phyloP scores from a whole-genome alignment of 2,113 vertebrate genomes.

The Neolamprologus ventralis region DNA sequence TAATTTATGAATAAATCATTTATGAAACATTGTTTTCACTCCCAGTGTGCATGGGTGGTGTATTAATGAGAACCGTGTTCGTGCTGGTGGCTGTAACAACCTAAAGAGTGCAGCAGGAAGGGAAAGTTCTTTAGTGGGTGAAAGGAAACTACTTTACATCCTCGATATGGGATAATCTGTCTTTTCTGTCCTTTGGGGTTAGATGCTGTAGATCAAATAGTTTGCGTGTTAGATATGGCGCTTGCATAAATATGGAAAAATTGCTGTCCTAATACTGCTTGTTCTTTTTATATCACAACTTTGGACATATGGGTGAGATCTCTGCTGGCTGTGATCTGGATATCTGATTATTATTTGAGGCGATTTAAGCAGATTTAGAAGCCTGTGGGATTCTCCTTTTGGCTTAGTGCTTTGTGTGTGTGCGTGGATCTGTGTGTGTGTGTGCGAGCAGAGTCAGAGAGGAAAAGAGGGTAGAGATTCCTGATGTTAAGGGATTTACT shows the following conservation, averaged over 20 bases:
- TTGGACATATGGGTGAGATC: conserved; percentile 42
- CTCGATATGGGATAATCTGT: background rate
- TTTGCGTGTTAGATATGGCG: background rate
- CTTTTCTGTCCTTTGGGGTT: background rate
- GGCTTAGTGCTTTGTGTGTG: conserved; percentile 32
- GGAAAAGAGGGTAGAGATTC: background rate
- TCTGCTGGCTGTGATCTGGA: conserved; percentile 51
- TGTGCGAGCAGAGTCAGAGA: background rate
- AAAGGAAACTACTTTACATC: background rate
- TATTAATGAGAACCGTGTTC: conserved; percentile 9
- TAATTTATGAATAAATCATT: conserved; percentile 36
- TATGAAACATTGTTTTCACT: conserved; percentile 35
- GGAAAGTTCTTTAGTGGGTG: background rate
- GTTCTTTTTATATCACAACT: conserved; percentile 51
- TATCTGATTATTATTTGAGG: conserved; percentile 65
- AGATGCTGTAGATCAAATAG: background rate
- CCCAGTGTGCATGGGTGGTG: background rate
- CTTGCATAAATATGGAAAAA: background rate
- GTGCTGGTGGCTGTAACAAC: background rate
- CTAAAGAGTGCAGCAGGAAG: background rate
- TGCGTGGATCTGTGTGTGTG: background rate
- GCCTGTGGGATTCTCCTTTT: conserved; percentile 51
- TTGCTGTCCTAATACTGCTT: conserved; percentile 12
- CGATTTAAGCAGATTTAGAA: conserved; percentile 62
- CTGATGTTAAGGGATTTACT: conserved; percentile 11